Evolutionary conservation across 2,113 vertebrate species (phyloP).

Genomic region (Trichomycterus rosablanca): DNA sequence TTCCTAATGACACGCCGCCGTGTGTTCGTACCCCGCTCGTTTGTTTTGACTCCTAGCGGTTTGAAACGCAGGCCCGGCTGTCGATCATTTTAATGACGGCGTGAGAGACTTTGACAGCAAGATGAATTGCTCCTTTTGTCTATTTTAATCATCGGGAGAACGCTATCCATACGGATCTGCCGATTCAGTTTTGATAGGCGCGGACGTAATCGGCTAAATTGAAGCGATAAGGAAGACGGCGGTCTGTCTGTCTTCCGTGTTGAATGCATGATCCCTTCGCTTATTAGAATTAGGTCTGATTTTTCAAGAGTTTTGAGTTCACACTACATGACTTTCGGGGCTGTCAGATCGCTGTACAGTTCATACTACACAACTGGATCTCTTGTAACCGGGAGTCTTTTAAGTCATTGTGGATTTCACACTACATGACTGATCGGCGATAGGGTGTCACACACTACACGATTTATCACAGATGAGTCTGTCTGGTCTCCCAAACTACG

Average conservation of each 20-base stretch:
- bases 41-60: slow-evolving; percentile 68
- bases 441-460: too few relatives aligned
- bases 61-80: slow-evolving; percentile 63
- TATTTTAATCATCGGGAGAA: slow-evolving; percentile 67
- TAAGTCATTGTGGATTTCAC: too few relatives aligned
- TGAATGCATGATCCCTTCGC: slow-evolving; percentile 26
- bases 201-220: slow-evolving; percentile 64
- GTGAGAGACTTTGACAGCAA: slow-evolving; percentile 68
- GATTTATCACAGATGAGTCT: too few relatives aligned
- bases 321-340: too few relatives aligned
- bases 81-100: slow-evolving; percentile 76
- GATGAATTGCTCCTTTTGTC: slow-evolving; percentile 72
- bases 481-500: too few relatives aligned
- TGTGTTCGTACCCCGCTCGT: slow-evolving; percentile 68
- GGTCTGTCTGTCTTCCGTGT: slow-evolving; percentile 48
- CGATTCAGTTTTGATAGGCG: slow-evolving; percentile 66
- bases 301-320: too few relatives aligned
- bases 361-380: too few relatives aligned
- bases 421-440: too few relatives aligned
- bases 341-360: too few relatives aligned
- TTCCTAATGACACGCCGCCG: slow-evolving; percentile 60
- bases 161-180: slow-evolving; percentile 64
- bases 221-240: slow-evolving; percentile 66
- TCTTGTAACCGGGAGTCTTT: too few relatives aligned
- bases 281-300: slow-evolving; percentile 24